Evolutionary conservation across 1,140 invertebrate species (phyloP), one percentile per base, ranked within the genome.

Genomic region (Drosophila aff.): DNA sequence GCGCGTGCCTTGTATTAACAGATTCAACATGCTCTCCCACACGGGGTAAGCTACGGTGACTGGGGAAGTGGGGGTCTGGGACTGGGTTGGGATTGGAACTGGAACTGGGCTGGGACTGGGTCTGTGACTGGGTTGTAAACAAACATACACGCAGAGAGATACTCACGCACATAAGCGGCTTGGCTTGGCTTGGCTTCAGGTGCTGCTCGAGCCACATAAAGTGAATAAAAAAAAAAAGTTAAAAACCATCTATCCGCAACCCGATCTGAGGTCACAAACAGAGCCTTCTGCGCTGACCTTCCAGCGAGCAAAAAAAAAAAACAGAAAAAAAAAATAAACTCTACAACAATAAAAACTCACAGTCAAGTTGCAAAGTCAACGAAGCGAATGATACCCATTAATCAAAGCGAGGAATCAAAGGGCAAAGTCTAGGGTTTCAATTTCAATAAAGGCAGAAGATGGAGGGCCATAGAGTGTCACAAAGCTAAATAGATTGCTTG

Each of bases 1-100:
- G 81, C 76, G 76, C 66, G 81, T 83, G 76, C 66, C 71, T 79
- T 73, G 76, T 83, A 77, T 83, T 83, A 83, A 73, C 81, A 80
- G 81, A 80, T 79, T 83, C 81, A 84, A 77, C 81, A 67, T 65
- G 58, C 73, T 63, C 79, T 55, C 58, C 62, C 50, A 36, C 40
- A 23, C 43, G 40, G 41, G 36, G 65, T 31, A 50, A 11, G 38
- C 11, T 10, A 3, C 18, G 11, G 5, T 53, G 8, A 53, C 40
- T 21, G 33, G 16, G 16, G 9, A 5, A 11, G 9, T 28, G 1
- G 16, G 16, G 9, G 11, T 5, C 43, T n/a, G 4, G 4, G 26
- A n/a, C 40, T 8, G 1, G 9, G 4, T 26, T 18, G 28, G 4
- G 28, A 36, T 2, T 21, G 5, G n/a, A 7, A 9, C 40, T 9